These are phyloP conservation scores for Etia nguti DNA, from an alignment of 2,113 vertebrate species.

Conservation along the genomic window DNA sequence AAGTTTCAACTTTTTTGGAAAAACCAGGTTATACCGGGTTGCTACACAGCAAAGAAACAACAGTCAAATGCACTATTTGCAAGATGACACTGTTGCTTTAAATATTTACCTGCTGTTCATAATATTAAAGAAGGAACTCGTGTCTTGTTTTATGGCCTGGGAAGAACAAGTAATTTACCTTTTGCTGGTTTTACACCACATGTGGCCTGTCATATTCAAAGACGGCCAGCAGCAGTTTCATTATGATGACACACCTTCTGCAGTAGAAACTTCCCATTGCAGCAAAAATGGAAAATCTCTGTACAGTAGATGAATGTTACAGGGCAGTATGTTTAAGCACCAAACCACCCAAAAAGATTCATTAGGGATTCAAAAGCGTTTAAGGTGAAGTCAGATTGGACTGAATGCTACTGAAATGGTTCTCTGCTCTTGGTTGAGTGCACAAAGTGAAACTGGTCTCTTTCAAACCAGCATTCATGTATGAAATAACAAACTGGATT, in stretches of 20 bases:
- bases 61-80: neutral
- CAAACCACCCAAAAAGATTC: neutral
- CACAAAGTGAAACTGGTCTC: neutral
- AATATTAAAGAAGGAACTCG: neutral
- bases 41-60: neutral
- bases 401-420: neutral
- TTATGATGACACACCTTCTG: neutral
- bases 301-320: neutral
- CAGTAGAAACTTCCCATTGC: neutral
- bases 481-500: slow-evolving; percentile 27
- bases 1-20: neutral
- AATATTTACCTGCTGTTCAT: neutral
- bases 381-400: neutral
- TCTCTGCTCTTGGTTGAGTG: neutral
- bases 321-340: neutral
- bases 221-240: neutral
- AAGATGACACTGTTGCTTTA: neutral
- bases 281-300: neutral
- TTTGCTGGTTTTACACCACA: neutral
- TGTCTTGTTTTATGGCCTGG: neutral
- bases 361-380: neutral
- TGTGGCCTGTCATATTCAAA: neutral
- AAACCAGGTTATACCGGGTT: accelerated
- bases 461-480: slow-evolving; percentile 35
- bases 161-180: neutral